A percentile compares a stretch with the other conserved stretches of the same genome.
These are phyloP conservation scores for Drosophila punjabiensis DNA, from an alignment of 1,140 invertebrate species.

Conservation along the genomic window DNA sequence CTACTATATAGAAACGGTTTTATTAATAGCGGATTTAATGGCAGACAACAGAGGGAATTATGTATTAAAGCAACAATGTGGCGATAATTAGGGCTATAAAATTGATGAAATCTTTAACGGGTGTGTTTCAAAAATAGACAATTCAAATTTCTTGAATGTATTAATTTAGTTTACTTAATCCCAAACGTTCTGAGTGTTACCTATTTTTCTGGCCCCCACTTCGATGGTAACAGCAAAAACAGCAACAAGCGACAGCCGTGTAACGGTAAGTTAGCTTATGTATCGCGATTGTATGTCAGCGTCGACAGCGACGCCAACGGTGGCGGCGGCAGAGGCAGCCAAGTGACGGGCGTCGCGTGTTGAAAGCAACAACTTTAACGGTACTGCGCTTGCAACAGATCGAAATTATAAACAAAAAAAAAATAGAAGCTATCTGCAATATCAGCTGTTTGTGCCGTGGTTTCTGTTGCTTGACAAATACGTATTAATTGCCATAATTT, in stretches of 20 bases:
- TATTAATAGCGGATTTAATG: slow-evolving; percentile 5
- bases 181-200: neutral
- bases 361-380: slow-evolving; percentile 28
- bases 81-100: slow-evolving; percentile 3
- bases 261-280: slow-evolving; percentile 39
- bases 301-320: slow-evolving; percentile 10
- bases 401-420: neutral
- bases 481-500: slow-evolving; percentile 26
- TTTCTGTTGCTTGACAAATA: slow-evolving; percentile 18
- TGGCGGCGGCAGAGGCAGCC: slow-evolving; percentile 4
- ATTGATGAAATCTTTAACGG: slow-evolving; percentile 7
- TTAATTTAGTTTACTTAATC: neutral
- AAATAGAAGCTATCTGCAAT: neutral
- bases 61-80: slow-evolving; percentile 7
- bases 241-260: slow-evolving; percentile 20
- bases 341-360: slow-evolving; percentile 38
- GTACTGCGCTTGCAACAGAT: slow-evolving; percentile 39
- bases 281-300: slow-evolving; percentile 40
- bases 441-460: slow-evolving; percentile 16
- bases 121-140: neutral
- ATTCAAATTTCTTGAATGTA: neutral
- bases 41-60: neutral
- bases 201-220: slow-evolving; percentile 2
- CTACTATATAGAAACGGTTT: neutral
- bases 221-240: slow-evolving; percentile 10